Conservation (phyloP, 2,888 invertebrate genomes). For the Nesidiocoris tenuis region DNA sequence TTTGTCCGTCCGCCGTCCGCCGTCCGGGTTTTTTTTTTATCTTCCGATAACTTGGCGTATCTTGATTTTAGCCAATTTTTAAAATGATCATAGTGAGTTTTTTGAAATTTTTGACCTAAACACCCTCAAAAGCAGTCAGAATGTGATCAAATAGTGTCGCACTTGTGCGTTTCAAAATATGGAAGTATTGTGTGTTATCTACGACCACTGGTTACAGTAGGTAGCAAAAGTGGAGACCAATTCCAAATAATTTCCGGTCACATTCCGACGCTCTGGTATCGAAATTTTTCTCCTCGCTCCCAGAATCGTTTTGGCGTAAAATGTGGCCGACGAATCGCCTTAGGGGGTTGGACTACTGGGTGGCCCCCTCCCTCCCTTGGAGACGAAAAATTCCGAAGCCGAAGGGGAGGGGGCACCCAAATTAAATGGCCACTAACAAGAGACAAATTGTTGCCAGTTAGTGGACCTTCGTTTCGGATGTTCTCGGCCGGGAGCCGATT, state of each 20-base stretch:
- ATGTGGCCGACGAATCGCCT: constrained; percentile 27
- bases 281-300: constrained; percentile 42
- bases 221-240: too few relatives aligned
- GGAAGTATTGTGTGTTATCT: too few relatives aligned
- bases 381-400: constrained; percentile 38
- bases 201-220: too few relatives aligned
- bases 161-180: too few relatives aligned
- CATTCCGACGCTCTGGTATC: background rate
- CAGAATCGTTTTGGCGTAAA: constrained; percentile 23
- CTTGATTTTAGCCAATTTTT: too few relatives aligned
- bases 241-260: background rate
- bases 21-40: too few relatives aligned
- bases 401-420: constrained; percentile 25
- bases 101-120: too few relatives aligned
- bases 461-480: background rate
- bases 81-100: too few relatives aligned
- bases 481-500: constrained; percentile 21
- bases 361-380: constrained; percentile 28
- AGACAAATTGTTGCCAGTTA: constrained; percentile 46
- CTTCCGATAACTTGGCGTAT: too few relatives aligned
- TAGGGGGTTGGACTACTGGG: constrained; percentile 28
- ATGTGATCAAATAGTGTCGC: too few relatives aligned
- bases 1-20: too few relatives aligned
- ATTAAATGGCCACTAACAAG: constrained; percentile 46
- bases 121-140: background rate